Percentiles rank a stretch among this genome's conserved stretches.
Conservation (phyloP, 2,113 vertebrate species). For the Lontra canadensis region DNA sequence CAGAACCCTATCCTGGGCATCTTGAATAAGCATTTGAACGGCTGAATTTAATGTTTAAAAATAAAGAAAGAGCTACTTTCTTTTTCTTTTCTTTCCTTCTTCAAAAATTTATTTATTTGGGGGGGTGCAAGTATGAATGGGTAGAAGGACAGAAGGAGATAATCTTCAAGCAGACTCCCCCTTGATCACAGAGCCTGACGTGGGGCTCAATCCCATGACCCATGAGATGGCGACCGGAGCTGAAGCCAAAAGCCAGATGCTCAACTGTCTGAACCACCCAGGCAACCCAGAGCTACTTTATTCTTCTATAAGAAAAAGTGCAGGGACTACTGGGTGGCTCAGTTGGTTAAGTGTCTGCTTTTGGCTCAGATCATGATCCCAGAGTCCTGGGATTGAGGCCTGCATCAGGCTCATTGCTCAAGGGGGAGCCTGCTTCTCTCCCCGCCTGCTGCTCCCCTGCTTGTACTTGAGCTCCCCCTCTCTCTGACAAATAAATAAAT, state of each 20-base stretch:
- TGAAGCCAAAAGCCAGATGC: neutral
- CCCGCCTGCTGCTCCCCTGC: neutral
- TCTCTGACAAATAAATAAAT: neutral
- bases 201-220: neutral
- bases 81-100: neutral
- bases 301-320: neutral
- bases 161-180: neutral
- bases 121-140: neutral
- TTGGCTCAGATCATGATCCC: no score
- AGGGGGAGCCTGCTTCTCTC: neutral
- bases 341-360: no score
- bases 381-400: no score
- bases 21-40: neutral
- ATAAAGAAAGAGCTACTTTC: neutral
- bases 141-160: neutral
- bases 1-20: neutral
- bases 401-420: no score
- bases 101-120: neutral
- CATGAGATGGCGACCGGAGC: neutral
- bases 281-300: neutral
- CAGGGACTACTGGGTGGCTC: neutral
- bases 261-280: neutral
- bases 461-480: neutral
- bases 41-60: neutral
- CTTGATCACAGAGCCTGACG: fast-evolving